Conservation (phyloP, 2,888 invertebrate genomes). For the Scaptomyza caliginosa region DNA sequence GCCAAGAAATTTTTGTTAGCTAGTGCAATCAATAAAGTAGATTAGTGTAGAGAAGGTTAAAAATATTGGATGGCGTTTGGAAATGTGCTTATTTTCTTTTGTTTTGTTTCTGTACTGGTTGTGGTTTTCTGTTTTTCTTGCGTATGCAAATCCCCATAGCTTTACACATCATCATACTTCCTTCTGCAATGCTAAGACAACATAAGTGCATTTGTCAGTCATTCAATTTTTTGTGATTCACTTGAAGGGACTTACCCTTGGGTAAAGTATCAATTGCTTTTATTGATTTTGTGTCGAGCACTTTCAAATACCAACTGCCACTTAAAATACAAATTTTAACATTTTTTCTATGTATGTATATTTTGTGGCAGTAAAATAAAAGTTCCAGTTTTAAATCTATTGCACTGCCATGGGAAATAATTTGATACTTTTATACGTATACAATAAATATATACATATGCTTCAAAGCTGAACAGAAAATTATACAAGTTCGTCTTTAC, state of each 20-base stretch:
- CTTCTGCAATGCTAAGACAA: constrained; percentile 28
- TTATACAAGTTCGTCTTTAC: neutral
- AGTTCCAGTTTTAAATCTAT: neutral
- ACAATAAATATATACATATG: neutral
- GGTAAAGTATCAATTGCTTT: constrained; percentile 63
- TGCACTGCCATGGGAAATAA: neutral
- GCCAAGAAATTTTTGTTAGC: neutral
- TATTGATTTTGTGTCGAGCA: constrained; percentile 60
- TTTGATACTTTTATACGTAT: neutral
- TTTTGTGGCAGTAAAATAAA: neutral
- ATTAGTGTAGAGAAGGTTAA: constrained; percentile 19
- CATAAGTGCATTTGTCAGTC: constrained; percentile 72
- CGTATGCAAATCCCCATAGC: constrained; percentile 60
- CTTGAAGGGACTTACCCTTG: constrained; percentile 39
- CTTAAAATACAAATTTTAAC: constrained; percentile 16
- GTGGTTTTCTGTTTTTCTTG: constrained; percentile 33
- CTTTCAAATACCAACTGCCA: constrained; percentile 20
- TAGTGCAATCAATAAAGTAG: neutral
- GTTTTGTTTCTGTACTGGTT: constrained; percentile 39
- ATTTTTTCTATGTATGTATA: neutral
- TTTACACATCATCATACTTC: constrained; percentile 34
- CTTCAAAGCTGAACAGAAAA: neutral
- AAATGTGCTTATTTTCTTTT: constrained; percentile 19
- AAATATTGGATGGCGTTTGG: constrained; percentile 17
- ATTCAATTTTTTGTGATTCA: constrained; percentile 58